Conservation (phyloP, 2,797 vertebrate genomes). For the Liasis olivaceus region DNA sequence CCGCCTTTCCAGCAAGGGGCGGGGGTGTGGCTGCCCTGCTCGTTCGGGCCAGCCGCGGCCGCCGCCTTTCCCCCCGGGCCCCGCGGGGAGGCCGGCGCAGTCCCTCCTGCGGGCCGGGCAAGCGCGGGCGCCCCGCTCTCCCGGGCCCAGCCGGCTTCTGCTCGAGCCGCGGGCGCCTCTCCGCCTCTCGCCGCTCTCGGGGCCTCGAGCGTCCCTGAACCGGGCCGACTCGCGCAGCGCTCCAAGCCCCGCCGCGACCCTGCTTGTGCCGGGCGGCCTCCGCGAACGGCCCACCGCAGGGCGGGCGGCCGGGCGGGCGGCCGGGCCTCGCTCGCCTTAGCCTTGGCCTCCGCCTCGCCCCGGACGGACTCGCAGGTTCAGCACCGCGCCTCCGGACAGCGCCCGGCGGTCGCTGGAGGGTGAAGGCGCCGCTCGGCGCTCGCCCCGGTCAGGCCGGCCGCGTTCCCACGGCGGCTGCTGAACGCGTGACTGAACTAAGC, state of each 20-base stretch:
- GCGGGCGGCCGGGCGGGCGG: too few species aligned
- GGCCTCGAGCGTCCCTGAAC: not conserved
- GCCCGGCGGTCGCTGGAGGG: not conserved
- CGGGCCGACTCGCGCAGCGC: not conserved
- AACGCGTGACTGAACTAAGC: not conserved
- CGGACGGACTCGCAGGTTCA: not conserved
- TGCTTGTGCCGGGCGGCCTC: not conserved
- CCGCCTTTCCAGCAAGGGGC: not conserved
- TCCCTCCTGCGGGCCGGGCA: not conserved
- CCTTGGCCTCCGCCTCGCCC: too few species aligned
- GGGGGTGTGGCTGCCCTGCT: not conserved
- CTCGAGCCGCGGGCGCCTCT: not conserved
- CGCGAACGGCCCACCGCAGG: too few species aligned
- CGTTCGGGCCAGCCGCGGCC: too few species aligned
- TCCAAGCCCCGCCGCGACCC: too few species aligned
- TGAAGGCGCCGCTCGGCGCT: not conserved
- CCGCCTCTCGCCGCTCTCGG: not conserved
- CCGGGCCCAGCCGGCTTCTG: not conserved
- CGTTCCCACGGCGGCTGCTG: not conserved
- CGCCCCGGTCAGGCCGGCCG: not conserved
- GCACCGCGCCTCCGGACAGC: constrained; percentile 6
- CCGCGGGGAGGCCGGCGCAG: not conserved
- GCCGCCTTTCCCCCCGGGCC: not conserved
- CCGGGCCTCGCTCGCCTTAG: not conserved
- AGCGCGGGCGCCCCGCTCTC: not conserved